phyloP scores from a whole-genome alignment of 1,140 invertebrate species.

The Tetragonula clypearis region DNA sequence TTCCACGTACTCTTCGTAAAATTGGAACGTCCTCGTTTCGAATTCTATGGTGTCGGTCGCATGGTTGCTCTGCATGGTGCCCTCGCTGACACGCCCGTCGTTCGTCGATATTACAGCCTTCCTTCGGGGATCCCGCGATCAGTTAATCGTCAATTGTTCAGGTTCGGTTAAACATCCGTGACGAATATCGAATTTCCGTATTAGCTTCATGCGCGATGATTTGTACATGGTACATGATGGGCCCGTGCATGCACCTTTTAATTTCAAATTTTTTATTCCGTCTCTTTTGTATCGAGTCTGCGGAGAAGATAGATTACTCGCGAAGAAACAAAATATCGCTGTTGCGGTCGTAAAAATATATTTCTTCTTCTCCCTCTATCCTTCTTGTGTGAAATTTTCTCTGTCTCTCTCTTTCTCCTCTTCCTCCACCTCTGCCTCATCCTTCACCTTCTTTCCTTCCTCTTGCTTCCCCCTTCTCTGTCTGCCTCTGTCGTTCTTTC shows the following conservation, averaged over 20 bases:
- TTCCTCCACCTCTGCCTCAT: too few relatives aligned
- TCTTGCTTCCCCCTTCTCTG: too few relatives aligned
- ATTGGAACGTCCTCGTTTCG: constrained; percentile 29
- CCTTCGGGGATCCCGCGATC: neutral
- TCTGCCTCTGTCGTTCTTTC: neutral
- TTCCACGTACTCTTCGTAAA: constrained; percentile 17
- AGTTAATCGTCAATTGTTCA: neutral
- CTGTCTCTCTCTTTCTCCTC: neutral
- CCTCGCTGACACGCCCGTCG: neutral
- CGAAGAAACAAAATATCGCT: constrained; percentile 57
- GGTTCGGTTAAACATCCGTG: constrained; percentile 15
- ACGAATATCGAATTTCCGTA: constrained; percentile 56
- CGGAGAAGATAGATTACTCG: constrained; percentile 36
- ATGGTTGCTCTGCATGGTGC: neutral
- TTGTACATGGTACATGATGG: constrained; percentile 11
- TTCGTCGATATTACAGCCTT: neutral
- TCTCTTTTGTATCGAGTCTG: constrained; percentile 7
- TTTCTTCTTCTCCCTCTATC: constrained; percentile 29
- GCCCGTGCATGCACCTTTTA: constrained; percentile 37
- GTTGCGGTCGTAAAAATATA: constrained; percentile 63
- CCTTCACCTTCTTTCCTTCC: neutral
- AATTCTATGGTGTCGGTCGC: neutral
- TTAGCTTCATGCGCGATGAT: constrained; percentile 45
- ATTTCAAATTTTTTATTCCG: constrained; percentile 44
- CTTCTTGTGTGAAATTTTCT: neutral